Evolutionary conservation across 2,888 invertebrate genomes (phyloP), one percentile per base, ranked within the genome.

Genomic region (Strigamia transsilvanica): DNA sequence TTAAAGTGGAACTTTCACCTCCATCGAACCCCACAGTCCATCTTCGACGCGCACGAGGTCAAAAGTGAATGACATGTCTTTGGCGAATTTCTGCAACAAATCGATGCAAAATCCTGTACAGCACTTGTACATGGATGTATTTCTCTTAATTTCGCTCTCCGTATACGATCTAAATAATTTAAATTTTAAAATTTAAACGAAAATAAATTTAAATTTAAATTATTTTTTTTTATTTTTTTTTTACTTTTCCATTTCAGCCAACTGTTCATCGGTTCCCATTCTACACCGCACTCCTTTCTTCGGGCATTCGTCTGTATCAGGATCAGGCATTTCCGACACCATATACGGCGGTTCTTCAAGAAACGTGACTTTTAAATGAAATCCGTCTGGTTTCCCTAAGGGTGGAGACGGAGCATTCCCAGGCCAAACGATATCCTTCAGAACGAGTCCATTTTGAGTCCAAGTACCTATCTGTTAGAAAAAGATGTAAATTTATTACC

Each of bases 21-120:
- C 46, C 46, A 46, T 46, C 9, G 46, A 46, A 82, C 96, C 96
- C 89, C 88, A 89, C 86, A 93, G 93, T 82, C 95, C 95, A 87
- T 97, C 97, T 87, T 96, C 95, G 0, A 98, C 98, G 83, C 96
- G 91, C 73, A 95, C 93, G 85, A 99, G 91, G 86, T 99, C 98
- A 89, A 96, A 99, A 12, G 98, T 97, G 90, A 99, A 99, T 83
- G 97, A 96, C 84, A 99, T 91, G 87, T 97, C 96, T 86, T 95
- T 94, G 80, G 96, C 94, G 86, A 99, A 93, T 88, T 96, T 97
- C 87, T 95, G 94, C 84, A 99, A 91, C 84, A 99, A 90, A 89
- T 99, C 99, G 85, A 99, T 97, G 89, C 98, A 99, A 89, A 99
- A 97, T 7, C 99, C 99, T 83, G 97, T 96, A 89, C 99, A 99